A percentile compares a stretch with the other conserved stretches of the same genome.
Evolutionary conservation across 1,140 invertebrate species (phyloP).

Genomic region (Dermatophagoides farinae): DNA sequence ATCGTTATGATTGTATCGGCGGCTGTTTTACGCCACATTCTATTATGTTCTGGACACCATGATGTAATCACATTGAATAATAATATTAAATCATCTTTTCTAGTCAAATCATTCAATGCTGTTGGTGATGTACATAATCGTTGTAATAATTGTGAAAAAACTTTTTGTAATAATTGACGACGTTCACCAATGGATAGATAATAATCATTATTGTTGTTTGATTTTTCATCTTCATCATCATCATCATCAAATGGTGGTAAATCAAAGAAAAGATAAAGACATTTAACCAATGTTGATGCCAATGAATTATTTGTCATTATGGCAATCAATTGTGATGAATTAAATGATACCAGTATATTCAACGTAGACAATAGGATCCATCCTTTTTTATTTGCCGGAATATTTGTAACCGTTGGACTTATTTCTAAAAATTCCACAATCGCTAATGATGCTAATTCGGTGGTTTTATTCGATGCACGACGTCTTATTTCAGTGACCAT

Average conservation of each 20-base stretch:
- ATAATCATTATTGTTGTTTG: background rate
- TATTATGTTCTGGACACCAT: conserved; percentile 73
- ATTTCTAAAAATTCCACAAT: conserved; percentile 91
- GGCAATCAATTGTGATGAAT: conserved; percentile 55
- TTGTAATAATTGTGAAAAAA: conserved; percentile 90
- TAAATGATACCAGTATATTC: conserved; percentile 61
- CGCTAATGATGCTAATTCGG: conserved; percentile 74
- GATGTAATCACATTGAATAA: conserved; percentile 91
- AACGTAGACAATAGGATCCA: conserved; percentile 84
- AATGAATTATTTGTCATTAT: conserved; percentile 85
- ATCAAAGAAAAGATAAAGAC: conserved; percentile 95
- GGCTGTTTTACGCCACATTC: conserved; percentile 87
- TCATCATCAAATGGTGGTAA: conserved; percentile 47
- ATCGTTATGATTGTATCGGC: conserved; percentile 88
- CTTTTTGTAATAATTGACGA: conserved; percentile 76
- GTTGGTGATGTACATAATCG: conserved; percentile 71
- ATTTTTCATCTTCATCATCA: background rate
- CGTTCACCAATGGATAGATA: conserved; percentile 44
- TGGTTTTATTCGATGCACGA: conserved; percentile 57
- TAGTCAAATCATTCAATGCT: conserved; percentile 82
- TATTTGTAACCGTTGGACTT: conserved; percentile 26
- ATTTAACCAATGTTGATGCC: conserved; percentile 93
- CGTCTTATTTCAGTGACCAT: conserved; percentile 83
- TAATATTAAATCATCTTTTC: conserved; percentile 84
- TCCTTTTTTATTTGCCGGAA: conserved; percentile 62